These are phyloP conservation scores for Eleginops maclovinus DNA, from an alignment of 2,113 vertebrate species.

Conservation along the genomic window DNA sequence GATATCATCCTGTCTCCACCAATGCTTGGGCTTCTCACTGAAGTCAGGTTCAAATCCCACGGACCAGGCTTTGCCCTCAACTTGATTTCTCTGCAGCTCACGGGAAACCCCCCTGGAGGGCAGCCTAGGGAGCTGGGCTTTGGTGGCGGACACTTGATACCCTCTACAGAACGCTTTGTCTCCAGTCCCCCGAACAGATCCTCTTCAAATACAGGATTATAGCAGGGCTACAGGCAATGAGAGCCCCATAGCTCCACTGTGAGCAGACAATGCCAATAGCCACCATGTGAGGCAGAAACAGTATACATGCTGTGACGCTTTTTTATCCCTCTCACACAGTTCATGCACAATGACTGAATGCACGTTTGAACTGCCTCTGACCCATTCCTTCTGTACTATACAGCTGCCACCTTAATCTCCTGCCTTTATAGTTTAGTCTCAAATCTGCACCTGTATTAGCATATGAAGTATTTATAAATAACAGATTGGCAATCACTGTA, in stretches of 20 bases:
- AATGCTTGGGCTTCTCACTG: conserved; percentile 16
- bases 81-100: conserved; percentile 70
- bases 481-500: neutral
- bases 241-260: conserved; percentile 69
- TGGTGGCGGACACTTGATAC: conserved; percentile 72
- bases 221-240: conserved; percentile 68
- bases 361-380: neutral
- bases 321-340: conserved; percentile 20
- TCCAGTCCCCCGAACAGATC: conserved; percentile 67
- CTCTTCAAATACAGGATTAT: conserved; percentile 80
- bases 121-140: conserved; percentile 67
- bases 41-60: conserved; percentile 52
- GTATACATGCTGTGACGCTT: conserved; percentile 39
- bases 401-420: neutral
- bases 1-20: conserved; percentile 53
- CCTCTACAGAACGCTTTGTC: conserved; percentile 70
- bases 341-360: conserved; percentile 4
- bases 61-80: conserved; percentile 54
- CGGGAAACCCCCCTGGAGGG: conserved; percentile 67
- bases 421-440: neutral
- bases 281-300: conserved; percentile 55
- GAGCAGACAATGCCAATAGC: conserved; percentile 68
- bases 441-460: neutral
- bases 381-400: neutral
- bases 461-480: neutral